Evolutionary conservation across 2,797 vertebrate genomes (phyloP).

Genomic region (Remorina albescens): DNA sequence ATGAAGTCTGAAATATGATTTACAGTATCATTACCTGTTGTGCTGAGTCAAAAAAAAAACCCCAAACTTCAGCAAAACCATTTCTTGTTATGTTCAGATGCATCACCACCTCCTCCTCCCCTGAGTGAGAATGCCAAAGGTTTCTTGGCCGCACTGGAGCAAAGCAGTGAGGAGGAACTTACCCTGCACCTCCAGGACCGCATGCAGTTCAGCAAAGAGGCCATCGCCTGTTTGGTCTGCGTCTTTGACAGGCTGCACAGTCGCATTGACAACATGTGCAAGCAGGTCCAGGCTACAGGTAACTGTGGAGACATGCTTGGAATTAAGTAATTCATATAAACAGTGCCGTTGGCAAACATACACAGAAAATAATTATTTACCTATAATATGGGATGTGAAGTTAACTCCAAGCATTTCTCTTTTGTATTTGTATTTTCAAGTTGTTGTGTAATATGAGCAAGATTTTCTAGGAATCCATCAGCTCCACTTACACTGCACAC

Average conservation of each 20-base stretch:
- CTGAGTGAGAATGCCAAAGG: constrained; percentile 89
- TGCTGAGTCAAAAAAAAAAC: background rate
- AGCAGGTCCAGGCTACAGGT: constrained; percentile 86
- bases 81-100: constrained; percentile 49
- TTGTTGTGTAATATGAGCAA: background rate
- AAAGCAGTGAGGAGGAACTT: constrained; percentile 92
- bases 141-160: constrained; percentile 89
- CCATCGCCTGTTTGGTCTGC: constrained; percentile 88
- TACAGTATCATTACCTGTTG: background rate
- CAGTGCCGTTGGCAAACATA: background rate
- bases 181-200: constrained; percentile 91
- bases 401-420: no score
- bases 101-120: constrained; percentile 65
- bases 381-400: no score
- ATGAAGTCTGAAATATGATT: background rate
- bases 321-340: background rate
- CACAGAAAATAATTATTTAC: no score
- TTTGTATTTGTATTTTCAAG: no score
- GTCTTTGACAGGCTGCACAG: constrained; percentile 90
- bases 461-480: background rate
- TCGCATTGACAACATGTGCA: constrained; percentile 87
- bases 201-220: constrained; percentile 93
- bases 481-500: background rate
- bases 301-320: constrained; percentile 23
- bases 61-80: background rate